Evolutionary conservation across 1,140 invertebrate species (phyloP).

Genomic region (Sycophaga agraensis): DNA sequence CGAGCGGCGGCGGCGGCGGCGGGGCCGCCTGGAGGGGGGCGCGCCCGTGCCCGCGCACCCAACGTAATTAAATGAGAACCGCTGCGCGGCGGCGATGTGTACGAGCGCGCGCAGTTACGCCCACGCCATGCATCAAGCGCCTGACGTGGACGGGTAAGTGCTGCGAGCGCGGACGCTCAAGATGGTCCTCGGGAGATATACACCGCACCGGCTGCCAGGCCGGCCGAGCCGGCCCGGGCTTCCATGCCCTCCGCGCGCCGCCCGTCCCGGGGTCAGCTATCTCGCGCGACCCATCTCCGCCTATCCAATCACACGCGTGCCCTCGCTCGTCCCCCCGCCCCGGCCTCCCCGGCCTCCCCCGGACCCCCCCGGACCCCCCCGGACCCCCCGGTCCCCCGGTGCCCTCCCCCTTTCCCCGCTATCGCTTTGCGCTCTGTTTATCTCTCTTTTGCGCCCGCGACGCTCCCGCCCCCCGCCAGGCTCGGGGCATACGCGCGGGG

Average conservation of each 20-base stretch:
- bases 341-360: neutral
- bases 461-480: neutral
- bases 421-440: neutral
- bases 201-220: constrained; percentile 22
- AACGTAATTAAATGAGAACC: constrained; percentile 53
- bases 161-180: constrained; percentile 45
- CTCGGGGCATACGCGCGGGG: constrained; percentile 25
- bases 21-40: neutral
- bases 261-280: constrained; percentile 57
- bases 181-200: constrained; percentile 57
- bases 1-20: neutral
- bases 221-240: neutral
- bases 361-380: no score
- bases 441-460: neutral
- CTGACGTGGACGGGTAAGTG: constrained; percentile 54
- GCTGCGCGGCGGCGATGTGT: constrained; percentile 34
- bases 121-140: constrained; percentile 57
- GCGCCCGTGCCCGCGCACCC: no score
- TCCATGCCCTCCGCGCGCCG: constrained; percentile 38
- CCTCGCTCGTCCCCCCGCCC: neutral
- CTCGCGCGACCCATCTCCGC: constrained; percentile 58
- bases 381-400: neutral
- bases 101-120: constrained; percentile 48
- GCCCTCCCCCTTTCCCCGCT: neutral
- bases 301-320: constrained; percentile 56